These are phyloP conservation scores for Beroe forskalii DNA, from an alignment of 37 sponge, comb jelly and placozoan species.

Conservation along the genomic window DNA sequence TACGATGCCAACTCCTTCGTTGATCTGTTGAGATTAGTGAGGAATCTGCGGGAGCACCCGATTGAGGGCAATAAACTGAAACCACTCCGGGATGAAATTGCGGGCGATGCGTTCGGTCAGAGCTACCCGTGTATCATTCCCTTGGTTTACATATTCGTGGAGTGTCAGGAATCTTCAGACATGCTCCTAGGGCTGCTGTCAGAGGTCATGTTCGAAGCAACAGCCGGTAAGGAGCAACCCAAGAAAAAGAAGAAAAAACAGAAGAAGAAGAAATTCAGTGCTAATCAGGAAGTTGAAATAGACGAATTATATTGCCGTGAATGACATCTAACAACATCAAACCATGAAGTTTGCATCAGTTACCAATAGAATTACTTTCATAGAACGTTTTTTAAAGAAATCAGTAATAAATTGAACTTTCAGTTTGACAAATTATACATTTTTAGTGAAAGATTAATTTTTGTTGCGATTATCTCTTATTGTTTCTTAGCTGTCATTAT, in stretches of 20 bases:
- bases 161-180: not conserved
- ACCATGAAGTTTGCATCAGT: too few relatives aligned
- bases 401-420: too few relatives aligned
- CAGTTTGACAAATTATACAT: too few relatives aligned
- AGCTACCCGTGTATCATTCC: not conserved
- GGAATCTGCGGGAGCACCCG: not conserved
- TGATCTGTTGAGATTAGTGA: not conserved
- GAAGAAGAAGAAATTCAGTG: not conserved
- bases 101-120: not conserved
- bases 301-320: too few relatives aligned
- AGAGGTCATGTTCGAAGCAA: not conserved
- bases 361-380: too few relatives aligned
- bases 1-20: not conserved
- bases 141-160: not conserved
- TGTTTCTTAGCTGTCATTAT: too few relatives aligned
- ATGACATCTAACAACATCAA: too few relatives aligned
- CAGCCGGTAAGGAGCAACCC: too few relatives aligned
- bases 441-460: too few relatives aligned
- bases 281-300: too few relatives aligned
- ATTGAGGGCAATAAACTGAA: not conserved
- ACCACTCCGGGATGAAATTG: not conserved
- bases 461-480: too few relatives aligned
- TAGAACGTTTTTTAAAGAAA: too few relatives aligned
- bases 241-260: not conserved
- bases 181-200: not conserved